Evolutionary conservation across 2,888 invertebrate genomes (phyloP).

Genomic region (Odontothrips loti): DNA sequence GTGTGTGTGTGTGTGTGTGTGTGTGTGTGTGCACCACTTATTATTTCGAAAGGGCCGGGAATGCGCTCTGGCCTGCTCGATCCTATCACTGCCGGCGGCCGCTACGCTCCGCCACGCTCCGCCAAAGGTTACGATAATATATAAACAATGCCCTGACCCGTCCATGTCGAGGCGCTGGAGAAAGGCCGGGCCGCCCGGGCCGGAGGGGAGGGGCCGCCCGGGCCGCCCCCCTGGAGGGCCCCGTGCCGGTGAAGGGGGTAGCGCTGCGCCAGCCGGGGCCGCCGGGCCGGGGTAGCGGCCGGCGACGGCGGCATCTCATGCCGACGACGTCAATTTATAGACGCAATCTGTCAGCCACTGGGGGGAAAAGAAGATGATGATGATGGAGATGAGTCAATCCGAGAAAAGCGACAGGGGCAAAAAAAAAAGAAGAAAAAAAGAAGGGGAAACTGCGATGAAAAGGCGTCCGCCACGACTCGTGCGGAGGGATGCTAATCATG

Average conservation of each 20-base stretch:
- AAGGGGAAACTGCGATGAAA: too few relatives aligned
- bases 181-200: not conserved
- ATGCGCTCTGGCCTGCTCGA: too few relatives aligned
- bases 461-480: too few relatives aligned
- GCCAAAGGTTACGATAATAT: constrained; percentile 6
- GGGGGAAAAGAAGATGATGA: not conserved
- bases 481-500: too few relatives aligned
- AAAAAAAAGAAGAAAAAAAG: not conserved
- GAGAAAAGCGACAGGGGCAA: not conserved
- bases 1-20: too few relatives aligned
- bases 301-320: too few relatives aligned
- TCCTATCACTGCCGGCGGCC: too few relatives aligned
- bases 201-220: not conserved
- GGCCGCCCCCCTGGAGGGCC: not conserved
- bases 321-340: not conserved
- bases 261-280: too few relatives aligned
- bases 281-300: too few relatives aligned
- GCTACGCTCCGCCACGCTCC: not conserved
- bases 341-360: not conserved
- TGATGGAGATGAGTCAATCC: not conserved
- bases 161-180: not conserved
- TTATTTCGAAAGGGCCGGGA: too few relatives aligned
- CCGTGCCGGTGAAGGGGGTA: too few relatives aligned
- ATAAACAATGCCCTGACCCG: constrained; percentile 8
- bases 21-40: too few relatives aligned